Percentiles rank a stretch among this genome's conserved stretches.
Conservation (phyloP, 2,113 vertebrate species). For the Accipiter cooperii region DNA sequence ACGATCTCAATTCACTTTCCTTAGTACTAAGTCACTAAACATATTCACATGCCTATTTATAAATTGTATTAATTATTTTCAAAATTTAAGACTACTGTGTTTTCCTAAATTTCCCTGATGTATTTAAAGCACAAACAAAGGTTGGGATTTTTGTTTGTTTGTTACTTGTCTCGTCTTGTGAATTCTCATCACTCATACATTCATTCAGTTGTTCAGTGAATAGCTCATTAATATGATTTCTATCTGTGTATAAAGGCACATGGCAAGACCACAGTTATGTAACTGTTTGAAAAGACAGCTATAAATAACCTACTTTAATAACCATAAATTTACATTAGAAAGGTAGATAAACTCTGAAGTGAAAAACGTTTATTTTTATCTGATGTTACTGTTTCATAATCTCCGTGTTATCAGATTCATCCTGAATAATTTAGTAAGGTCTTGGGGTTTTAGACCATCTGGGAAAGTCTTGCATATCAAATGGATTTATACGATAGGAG, state of each 20-base stretch:
- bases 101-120: background rate
- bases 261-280: background rate
- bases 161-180: background rate
- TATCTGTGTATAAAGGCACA: background rate
- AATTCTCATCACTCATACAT: background rate
- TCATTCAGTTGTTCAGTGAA: background rate
- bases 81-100: background rate
- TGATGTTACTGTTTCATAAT: background rate
- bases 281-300: background rate
- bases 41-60: background rate
- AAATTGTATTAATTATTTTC: background rate
- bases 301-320: slow-evolving; percentile 15
- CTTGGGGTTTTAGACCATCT: background rate
- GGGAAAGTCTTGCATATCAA: background rate
- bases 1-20: background rate
- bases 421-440: background rate
- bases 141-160: background rate
- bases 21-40: background rate
- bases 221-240: slow-evolving; percentile 4
- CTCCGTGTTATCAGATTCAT: background rate
- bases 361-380: slow-evolving; percentile 39
- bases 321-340: slow-evolving; percentile 43
- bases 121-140: slow-evolving; percentile 11
- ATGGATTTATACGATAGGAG: background rate
- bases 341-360: slow-evolving; percentile 46